Evolutionary conservation across 2,888 invertebrate species (phyloP), one percentile per base, ranked within the genome.

Genomic region (Brachylomia viminalis): DNA sequence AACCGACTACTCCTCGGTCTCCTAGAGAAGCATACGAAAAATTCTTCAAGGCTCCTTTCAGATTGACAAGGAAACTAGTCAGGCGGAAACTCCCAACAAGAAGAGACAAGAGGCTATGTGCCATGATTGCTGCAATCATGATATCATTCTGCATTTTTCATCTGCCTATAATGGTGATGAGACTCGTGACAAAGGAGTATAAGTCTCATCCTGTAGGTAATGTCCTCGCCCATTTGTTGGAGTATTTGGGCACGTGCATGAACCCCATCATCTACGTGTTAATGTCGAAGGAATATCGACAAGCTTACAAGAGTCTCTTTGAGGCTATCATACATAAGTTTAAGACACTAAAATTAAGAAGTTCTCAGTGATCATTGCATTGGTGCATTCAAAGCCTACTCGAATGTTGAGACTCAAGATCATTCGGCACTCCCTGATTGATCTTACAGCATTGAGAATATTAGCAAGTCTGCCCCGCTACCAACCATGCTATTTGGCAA

Each of bases 201-300:
- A 97, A 97, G 3, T 96, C 97, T 27, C 94, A 97, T 87, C 97
- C 97, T 89, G 97, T 97, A 58, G 95, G 98, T 58, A 98, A 98
- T 92, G 97, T 98, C 17, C 94, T 98, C 76, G 98, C 98, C 47
- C 99, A 99, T 91, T 95, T 99, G 20, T 96, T 99, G 86, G 97
- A 99, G 84, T 99, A 98, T 92, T 95, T 98, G 85, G 98, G 98
- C 6, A 98, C 98, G 15, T 99, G 99, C 93, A 98, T 98, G 77
- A 99, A 99, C 93, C 99, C 99, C 0, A 97, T 99, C 52, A 98
- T 99, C 89, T 99, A 99, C 92, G 99, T 99, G 62, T 98, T 99
- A 70, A 98, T 99, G 98, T 99, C 99, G 89, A 98, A 98, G 90
- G 99, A 98, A 90, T 99, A 99, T 91, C 96, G 99, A 84, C 98